A percentile compares a stretch with the other conserved stretches of the same genome.
phyloP scores from a whole-genome alignment of 1,140 invertebrate genomes.

The Drosophila burlai region DNA sequence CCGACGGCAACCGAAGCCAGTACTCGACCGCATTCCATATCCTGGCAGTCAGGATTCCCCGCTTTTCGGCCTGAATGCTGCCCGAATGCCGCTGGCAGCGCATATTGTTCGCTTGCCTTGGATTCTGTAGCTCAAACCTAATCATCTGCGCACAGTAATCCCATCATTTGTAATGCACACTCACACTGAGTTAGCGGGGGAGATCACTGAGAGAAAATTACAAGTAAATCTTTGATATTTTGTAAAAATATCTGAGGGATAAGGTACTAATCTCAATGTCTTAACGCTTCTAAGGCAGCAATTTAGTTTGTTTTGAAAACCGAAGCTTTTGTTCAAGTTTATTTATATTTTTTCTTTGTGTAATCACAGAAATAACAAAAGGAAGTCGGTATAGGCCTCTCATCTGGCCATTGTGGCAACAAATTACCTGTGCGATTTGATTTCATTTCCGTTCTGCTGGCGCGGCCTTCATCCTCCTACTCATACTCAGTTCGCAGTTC shows the following conservation, averaged over 20 bases:
- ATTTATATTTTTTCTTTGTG: slow-evolving; percentile 6
- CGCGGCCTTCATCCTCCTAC: slow-evolving; percentile 14
- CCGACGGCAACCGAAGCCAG: slow-evolving; percentile 40
- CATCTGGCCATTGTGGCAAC: slow-evolving; percentile 62
- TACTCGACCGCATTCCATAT: slow-evolving; percentile 60
- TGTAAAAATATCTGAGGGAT: not conserved
- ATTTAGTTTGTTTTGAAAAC: not conserved
- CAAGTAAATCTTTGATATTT: not conserved
- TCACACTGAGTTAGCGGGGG: slow-evolving; percentile 1
- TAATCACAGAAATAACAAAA: slow-evolving; percentile 21
- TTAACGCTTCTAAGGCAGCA: not conserved
- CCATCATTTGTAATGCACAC: slow-evolving; percentile 71
- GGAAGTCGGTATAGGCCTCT: slow-evolving; percentile 38
- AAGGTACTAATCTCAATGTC: accelerated
- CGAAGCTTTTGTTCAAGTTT: too few relatives aligned
- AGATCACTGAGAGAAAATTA: not conserved
- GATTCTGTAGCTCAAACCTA: slow-evolving; percentile 60
- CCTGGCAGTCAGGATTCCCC: slow-evolving; percentile 24
- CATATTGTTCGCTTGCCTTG: slow-evolving; percentile 26
- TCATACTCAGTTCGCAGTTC: not conserved
- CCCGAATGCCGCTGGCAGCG: slow-evolving; percentile 35
- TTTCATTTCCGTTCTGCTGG: slow-evolving; percentile 67
- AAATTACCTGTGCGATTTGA: slow-evolving; percentile 80
- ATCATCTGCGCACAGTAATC: slow-evolving; percentile 64
- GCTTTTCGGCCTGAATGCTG: slow-evolving; percentile 12